A percentile compares a stretch with the other conserved stretches of the same genome.
These are phyloP conservation scores for Poeciliopsis retropinna DNA, from an alignment of 2,113 vertebrate genomes.

Conservation along the genomic window DNA sequence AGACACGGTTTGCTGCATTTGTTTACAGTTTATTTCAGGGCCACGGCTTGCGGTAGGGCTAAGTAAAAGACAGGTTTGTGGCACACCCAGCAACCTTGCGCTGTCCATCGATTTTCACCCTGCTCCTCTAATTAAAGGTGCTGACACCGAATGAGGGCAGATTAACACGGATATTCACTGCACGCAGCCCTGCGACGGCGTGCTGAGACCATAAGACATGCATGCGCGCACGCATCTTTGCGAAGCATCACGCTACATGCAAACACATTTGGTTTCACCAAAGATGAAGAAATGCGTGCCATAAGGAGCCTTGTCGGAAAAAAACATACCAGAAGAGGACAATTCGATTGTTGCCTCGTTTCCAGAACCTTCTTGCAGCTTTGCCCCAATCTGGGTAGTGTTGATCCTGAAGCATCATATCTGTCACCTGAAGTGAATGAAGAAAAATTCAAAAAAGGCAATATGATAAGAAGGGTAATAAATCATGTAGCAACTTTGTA, in stretches of 20 bases:
- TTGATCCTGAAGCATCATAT: conserved; percentile 99
- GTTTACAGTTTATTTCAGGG: conserved; percentile 62
- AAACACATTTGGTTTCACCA: background rate
- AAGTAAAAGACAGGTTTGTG: conserved; percentile 37
- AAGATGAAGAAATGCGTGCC: background rate
- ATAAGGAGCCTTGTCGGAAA: background rate
- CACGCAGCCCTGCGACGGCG: conserved; percentile 29
- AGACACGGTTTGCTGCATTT: conserved; percentile 51
- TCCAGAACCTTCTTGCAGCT: conserved; percentile 93
- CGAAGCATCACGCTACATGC: conserved; percentile 4
- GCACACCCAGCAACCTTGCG: conserved; percentile 59
- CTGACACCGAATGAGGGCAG: conserved; percentile 68
- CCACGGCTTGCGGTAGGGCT: conserved; percentile 41
- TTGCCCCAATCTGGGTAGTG: conserved; percentile 95
- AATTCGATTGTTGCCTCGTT: conserved; percentile 92
- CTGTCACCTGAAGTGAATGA: conserved; percentile 86
- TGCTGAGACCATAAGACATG: conserved; percentile 12
- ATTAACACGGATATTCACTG: conserved; percentile 76
- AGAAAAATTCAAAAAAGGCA: background rate
- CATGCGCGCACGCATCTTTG: background rate
- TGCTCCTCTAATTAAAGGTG: conserved; percentile 77
- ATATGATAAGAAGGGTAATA: background rate
- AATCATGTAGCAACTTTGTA: background rate
- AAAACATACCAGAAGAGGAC: conserved; percentile 92
- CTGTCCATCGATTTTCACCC: conserved; percentile 70